phyloP scores from a whole-genome alignment of 2,888 invertebrate species.

The Hemicrepidius hirtus region DNA sequence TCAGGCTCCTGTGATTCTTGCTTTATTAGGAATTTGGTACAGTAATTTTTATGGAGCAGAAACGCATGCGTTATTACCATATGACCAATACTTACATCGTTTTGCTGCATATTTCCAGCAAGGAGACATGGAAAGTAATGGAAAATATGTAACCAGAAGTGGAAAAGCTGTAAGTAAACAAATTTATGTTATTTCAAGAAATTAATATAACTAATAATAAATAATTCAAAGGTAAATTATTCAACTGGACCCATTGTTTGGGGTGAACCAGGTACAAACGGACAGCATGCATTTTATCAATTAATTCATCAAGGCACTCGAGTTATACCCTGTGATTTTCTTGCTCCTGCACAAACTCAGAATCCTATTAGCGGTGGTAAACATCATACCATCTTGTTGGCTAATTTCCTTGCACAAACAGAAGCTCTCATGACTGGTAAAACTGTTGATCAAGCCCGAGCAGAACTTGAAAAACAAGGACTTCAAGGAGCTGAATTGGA shows the following conservation, averaged over 20 bases:
- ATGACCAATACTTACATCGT: slow-evolving; percentile 98
- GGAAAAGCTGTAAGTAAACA: slow-evolving; percentile 74
- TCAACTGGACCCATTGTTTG: slow-evolving; percentile 89
- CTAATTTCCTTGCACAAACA: slow-evolving; percentile 99
- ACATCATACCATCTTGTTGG: slow-evolving; percentile 95
- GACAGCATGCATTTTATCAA: slow-evolving; percentile 99
- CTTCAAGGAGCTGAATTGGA: slow-evolving; percentile 82
- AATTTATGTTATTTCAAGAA: slow-evolving; percentile 59
- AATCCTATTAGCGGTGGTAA: slow-evolving; percentile 87
- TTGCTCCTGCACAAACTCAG: slow-evolving; percentile 93
- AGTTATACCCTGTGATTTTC: slow-evolving; percentile 96
- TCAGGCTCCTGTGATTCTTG: slow-evolving; percentile 17
- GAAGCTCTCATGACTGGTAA: slow-evolving; percentile 94
- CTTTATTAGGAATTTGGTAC: slow-evolving; percentile 91
- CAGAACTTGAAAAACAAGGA: slow-evolving; percentile 88
- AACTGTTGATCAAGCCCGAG: slow-evolving; percentile 77
- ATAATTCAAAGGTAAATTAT: slow-evolving; percentile 73
- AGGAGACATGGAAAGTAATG: slow-evolving; percentile 99
- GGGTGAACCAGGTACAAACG: slow-evolving; percentile 99
- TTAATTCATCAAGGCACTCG: slow-evolving; percentile 94
- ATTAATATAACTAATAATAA: not conserved
- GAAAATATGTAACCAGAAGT: slow-evolving; percentile 90
- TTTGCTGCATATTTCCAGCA: slow-evolving; percentile 99
- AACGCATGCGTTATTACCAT: slow-evolving; percentile 96
- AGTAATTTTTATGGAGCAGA: slow-evolving; percentile 95